A percentile compares a stretch with the other conserved stretches of the same genome.
Evolutionary conservation across 1,140 invertebrate species (phyloP).

Genomic region (Chelonus insularis): DNA sequence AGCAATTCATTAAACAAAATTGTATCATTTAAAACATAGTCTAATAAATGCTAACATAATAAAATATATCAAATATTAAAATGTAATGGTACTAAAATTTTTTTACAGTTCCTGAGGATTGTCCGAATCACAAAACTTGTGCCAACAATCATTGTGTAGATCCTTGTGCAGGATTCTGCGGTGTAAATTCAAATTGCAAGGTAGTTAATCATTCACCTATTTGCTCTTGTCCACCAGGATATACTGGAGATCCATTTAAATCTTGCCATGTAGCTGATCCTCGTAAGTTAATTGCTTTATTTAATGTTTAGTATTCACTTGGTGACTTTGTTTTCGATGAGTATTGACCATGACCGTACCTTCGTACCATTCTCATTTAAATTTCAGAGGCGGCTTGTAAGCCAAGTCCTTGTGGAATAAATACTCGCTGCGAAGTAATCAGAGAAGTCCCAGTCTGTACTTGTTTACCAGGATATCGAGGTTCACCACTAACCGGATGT

Average conservation of each 20-base stretch:
- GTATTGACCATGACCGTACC: neutral
- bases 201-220: slow-evolving; percentile 66
- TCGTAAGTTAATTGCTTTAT: slow-evolving; percentile 42
- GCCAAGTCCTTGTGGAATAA: slow-evolving; percentile 76
- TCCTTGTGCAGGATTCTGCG: slow-evolving; percentile 65
- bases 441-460: slow-evolving; percentile 76
- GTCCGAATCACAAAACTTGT: slow-evolving; percentile 58
- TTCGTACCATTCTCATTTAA: slow-evolving; percentile 5
- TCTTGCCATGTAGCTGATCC: slow-evolving; percentile 61
- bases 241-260: slow-evolving; percentile 66
- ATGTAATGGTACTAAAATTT: no score
- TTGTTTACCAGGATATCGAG: slow-evolving; percentile 73
- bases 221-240: slow-evolving; percentile 68
- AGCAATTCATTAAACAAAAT: no score
- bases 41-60: no score
- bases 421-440: slow-evolving; percentile 77
- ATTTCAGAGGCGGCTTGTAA: slow-evolving; percentile 75
- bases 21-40: no score
- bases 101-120: slow-evolving; percentile 56
- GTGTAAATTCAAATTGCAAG: slow-evolving; percentile 67
- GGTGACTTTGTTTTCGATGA: no score
- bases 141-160: slow-evolving; percentile 64
- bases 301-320: no score
- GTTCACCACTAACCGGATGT: slow-evolving; percentile 75
- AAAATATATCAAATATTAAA: no score